Base-by-base conservation (phyloP, 2,797 vertebrate species). In the Scolopax rusticola region DNA sequence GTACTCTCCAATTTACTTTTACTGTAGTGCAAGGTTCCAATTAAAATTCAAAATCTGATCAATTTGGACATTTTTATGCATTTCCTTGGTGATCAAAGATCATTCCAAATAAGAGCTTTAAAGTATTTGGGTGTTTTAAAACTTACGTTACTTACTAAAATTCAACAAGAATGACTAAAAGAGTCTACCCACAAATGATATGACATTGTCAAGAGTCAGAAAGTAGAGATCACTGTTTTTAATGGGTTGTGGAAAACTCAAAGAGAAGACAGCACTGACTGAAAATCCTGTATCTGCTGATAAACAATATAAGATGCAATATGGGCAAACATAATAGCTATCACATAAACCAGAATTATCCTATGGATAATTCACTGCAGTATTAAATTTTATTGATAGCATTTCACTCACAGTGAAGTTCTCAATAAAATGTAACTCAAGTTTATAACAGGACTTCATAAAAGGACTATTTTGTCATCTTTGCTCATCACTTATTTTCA, bases 301-400 rank as follows among this genome's bases (percentile, higher is more conserved):
- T 57, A 33, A 56, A 33, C 32, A 41, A 18, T 56, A n/a, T n/a
- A 15, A 71, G 38, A 56, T 43, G 23, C 5, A 19, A 56, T 19
- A 56, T 23, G 41, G 51, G 32, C 51, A 56, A 73, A 41, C 41
- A 54, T 6, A 73, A 33, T 21, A 43, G 51, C 40, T 33, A 57
- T 45, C 40, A 45, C 40, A 73, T 69, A 28, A 59, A 47, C 6
- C 11, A 48, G 36, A 60, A 50, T 20, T 70, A 38, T 25, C 36
- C n/a, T 30, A 12, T 18, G 24, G 33, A n/a, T n/a, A 77, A 77
- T 40, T 12, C 38, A 33, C 19, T 30, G n/a, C n/a, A 84, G 48
- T 84, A 92, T 88, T 89, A 90, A 75, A 87, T 69, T 57, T 93
- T 88, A 87, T 38, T 71, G 63, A 76, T 61, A 64, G 76, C 84